These are phyloP conservation scores for Pardalotus punctatus DNA, from an alignment of 2,113 vertebrate species.

Conservation along the genomic window DNA sequence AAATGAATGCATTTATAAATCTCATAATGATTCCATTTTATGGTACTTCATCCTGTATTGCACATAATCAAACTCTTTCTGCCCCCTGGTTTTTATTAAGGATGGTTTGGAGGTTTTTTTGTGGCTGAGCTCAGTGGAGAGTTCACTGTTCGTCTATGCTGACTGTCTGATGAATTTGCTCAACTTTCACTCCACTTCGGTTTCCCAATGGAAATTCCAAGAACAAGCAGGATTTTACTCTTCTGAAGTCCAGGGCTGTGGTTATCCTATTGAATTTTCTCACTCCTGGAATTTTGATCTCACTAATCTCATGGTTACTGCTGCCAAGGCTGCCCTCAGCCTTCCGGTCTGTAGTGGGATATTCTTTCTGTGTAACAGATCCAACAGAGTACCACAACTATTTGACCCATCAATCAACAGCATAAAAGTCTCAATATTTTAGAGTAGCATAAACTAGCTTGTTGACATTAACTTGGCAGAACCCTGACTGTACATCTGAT, in stretches of 20 bases:
- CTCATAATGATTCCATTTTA: neutral
- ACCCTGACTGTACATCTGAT: neutral
- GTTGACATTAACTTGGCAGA: neutral
- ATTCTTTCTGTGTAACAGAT: neutral
- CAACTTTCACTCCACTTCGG: neutral
- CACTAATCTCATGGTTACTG: neutral
- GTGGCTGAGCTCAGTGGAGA: neutral
- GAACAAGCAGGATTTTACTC: neutral
- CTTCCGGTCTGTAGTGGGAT: neutral
- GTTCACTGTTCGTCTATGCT: neutral
- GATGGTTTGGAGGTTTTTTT: accelerated
- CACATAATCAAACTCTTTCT: neutral
- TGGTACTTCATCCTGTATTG: neutral
- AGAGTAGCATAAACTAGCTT: neutral
- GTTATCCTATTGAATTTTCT: neutral
- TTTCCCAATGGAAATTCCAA: neutral
- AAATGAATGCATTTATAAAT: neutral
- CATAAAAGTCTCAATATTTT: neutral
- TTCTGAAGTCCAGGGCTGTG: neutral
- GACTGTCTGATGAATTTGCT: neutral
- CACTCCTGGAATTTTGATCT: neutral
- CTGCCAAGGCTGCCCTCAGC: neutral
- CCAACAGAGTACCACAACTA: neutral
- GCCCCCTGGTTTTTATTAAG: neutral
- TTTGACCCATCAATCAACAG: neutral